phyloP scores from a whole-genome alignment of 2,888 invertebrate species.

The Melanchra persicariae region DNA sequence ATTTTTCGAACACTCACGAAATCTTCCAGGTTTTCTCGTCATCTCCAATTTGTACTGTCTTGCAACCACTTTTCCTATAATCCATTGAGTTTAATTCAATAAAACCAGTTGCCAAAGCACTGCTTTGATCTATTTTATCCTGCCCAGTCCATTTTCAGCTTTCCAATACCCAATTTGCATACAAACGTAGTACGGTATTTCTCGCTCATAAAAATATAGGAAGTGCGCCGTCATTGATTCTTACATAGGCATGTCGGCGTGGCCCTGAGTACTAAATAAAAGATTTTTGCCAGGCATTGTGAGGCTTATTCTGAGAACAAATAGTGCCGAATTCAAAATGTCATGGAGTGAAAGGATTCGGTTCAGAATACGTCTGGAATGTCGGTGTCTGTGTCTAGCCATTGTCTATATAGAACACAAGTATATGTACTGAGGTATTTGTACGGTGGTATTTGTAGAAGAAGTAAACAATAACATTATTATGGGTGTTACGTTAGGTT shows the following conservation, averaged over 20 bases:
- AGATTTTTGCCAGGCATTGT: conserved; percentile 55
- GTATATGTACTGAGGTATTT: conserved; percentile 37
- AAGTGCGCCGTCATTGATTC: conserved; percentile 52
- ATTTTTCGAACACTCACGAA: neutral
- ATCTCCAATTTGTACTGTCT: neutral
- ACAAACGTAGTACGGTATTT: conserved; percentile 6
- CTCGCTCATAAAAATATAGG: conserved; percentile 47
- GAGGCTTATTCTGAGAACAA: conserved; percentile 76
- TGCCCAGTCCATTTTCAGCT: neutral
- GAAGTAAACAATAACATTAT: conserved; percentile 4
- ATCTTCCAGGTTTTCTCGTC: neutral
- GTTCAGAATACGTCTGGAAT: conserved; percentile 72
- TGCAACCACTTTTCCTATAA: neutral
- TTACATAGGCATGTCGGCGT: conserved; percentile 46
- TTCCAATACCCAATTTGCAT: conserved; percentile 13
- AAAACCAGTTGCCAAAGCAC: neutral
- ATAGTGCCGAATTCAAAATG: conserved; percentile 74
- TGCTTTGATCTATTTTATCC: neutral
- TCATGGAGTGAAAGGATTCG: conserved; percentile 82
- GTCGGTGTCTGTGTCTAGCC: conserved; percentile 69
- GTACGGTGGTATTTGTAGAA: conserved; percentile 7
- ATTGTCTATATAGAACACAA: conserved; percentile 17
- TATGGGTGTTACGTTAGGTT: neutral
- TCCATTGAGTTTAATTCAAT: neutral
- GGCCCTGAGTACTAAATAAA: conserved; percentile 58